Conservation (phyloP, 2,797 vertebrate species). For the Monodelphis domestica region DNA sequence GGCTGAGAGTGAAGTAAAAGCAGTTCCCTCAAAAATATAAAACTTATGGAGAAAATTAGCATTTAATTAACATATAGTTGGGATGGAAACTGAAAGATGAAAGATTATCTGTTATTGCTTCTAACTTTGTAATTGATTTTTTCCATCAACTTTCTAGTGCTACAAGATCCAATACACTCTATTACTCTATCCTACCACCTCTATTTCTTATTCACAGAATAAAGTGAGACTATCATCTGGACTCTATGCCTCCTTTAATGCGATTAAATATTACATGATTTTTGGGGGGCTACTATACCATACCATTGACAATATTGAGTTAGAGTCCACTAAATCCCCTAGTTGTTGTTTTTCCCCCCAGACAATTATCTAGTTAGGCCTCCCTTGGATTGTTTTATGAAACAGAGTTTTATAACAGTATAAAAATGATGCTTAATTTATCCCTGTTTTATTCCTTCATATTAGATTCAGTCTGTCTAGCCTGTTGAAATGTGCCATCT, state of each 20-base stretch:
- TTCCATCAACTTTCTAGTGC: not conserved
- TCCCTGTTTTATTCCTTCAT: too few relatives aligned
- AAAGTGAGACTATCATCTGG: not conserved
- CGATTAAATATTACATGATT: not conserved
- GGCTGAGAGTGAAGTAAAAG: constrained; percentile 24
- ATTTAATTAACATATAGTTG: constrained; percentile 26
- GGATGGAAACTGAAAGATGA: not conserved
- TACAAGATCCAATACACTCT: constrained; percentile 25
- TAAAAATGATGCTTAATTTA: too few relatives aligned
- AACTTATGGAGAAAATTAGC: constrained; percentile 33
- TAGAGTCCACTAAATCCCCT: not conserved
- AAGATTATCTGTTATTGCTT: constrained; percentile 39
- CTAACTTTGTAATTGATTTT: constrained; percentile 29
- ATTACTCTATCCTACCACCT: not conserved
- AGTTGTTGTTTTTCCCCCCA: not conserved
- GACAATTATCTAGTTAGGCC: not conserved
- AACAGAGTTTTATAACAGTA: not conserved
- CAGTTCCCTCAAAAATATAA: constrained; percentile 46
- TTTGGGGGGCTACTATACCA: not conserved
- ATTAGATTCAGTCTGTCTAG: too few relatives aligned
- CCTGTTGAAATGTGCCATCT: too few relatives aligned
- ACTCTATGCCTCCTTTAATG: not conserved
- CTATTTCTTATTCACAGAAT: not conserved
- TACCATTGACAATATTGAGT: not conserved
- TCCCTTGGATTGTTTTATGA: not conserved